Percentiles rank a stretch among this genome's conserved stretches.
Conservation (phyloP, 2,888 invertebrate genomes). For the Zelleria hepariella region DNA sequence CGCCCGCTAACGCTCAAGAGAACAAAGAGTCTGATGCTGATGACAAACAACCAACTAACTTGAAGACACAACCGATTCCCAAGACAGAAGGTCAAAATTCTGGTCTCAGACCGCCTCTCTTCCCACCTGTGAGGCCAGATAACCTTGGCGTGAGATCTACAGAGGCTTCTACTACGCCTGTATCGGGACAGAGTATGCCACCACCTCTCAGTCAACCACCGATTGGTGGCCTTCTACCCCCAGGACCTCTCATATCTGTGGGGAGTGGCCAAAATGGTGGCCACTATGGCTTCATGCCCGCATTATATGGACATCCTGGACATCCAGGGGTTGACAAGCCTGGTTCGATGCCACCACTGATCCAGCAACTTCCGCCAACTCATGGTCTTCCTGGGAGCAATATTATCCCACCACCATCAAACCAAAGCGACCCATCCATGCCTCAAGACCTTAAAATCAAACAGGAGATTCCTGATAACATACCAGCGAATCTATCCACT, state of each 20-base stretch:
- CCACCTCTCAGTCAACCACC: slow-evolving; percentile 68
- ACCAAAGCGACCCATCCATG: slow-evolving; percentile 57
- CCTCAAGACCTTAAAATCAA: slow-evolving; percentile 69
- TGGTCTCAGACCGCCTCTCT: slow-evolving; percentile 42
- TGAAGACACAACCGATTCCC: slow-evolving; percentile 51
- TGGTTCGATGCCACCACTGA: slow-evolving; percentile 46
- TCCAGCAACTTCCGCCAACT: slow-evolving; percentile 52
- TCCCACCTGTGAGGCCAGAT: slow-evolving; percentile 52
- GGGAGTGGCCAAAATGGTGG: slow-evolving; percentile 70
- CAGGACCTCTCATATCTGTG: slow-evolving; percentile 73
- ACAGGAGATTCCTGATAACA: slow-evolving; percentile 66
- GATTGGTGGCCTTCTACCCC: slow-evolving; percentile 69
- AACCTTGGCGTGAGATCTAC: slow-evolving; percentile 51
- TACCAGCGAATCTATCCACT: slow-evolving; percentile 65
- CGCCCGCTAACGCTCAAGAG: slow-evolving; percentile 59
- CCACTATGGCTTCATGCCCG: slow-evolving; percentile 75
- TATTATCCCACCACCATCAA: slow-evolving; percentile 40
- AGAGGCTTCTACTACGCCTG: slow-evolving; percentile 43
- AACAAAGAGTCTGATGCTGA: slow-evolving; percentile 55
- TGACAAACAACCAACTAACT: slow-evolving; percentile 60
- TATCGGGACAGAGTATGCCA: slow-evolving; percentile 53
- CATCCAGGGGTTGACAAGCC: slow-evolving; percentile 47
- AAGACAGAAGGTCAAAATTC: slow-evolving; percentile 43
- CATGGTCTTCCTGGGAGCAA: slow-evolving; percentile 43
- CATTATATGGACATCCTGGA: slow-evolving; percentile 43